Base-by-base conservation (phyloP, 2,113 vertebrate genomes). In the Stigmatopora nigra region DNA sequence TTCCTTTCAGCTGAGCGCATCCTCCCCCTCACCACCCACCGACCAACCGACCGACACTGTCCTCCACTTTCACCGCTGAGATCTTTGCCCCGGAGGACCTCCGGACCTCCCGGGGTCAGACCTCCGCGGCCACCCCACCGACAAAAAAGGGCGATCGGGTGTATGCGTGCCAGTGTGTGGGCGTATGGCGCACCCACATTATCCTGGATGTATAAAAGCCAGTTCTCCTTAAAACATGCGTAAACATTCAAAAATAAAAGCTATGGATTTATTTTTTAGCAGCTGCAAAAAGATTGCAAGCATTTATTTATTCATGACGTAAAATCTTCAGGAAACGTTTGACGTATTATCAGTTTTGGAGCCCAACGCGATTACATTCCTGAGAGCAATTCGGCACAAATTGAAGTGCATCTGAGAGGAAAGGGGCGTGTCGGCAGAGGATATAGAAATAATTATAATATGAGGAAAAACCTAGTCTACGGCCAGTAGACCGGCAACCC, bases 1-100 rank as follows among this genome's bases (percentile, higher is more conserved):
- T 96, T 97, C 94, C 92, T 92, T 89, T 75, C 88, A 91, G 90
- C 89, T 93, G 92, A 93, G 92, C 91, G 77, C 82, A 88, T 84
- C 83, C 77, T 73, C 77, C 78, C 82, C 77, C 78, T 76, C 72
- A 63, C 69, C 77, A 61, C 60, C 73, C 72, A 31, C 70, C 41
- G 35, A 55, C 64, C 69, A 75, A 61, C 60, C 73, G 74, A 31
- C 70, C 41, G 35, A 55, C 64, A 49, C 57, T 59, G 66, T 73
- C 80, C 58, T 62, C 71, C 53, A 70, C 67, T 68, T 70, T 74
- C 67, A 44, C 75, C 71, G 77, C 70, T 65, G 68, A 68, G 61
- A 77, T 75, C 68, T 80, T 67, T 65, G 72, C 71, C 83, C 82
- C 84, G 64, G 56, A 80, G 77, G 82, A 85, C 76, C 82, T 81